A percentile compares a stretch with the other conserved stretches of the same genome.
These are phyloP conservation scores for Nemotelus pantherinus DNA, from an alignment of 2,888 invertebrate genomes.

Conservation along the genomic window DNA sequence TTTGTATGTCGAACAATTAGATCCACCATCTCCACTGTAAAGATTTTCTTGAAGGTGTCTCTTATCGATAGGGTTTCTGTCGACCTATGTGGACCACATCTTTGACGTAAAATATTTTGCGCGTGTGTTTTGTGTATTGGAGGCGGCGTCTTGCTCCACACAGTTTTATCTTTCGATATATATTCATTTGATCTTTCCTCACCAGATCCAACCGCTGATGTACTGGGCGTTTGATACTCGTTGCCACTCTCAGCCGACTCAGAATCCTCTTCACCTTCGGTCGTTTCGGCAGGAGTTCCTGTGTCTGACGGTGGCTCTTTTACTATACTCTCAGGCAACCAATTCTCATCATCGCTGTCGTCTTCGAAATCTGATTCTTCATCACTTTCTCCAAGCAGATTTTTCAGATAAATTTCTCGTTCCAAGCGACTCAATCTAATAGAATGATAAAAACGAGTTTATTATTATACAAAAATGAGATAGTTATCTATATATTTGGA, in stretches of 20 bases:
- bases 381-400: not conserved
- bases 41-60: conserved; percentile 39
- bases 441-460: not conserved
- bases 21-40: conserved; percentile 30
- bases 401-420: conserved; percentile 1
- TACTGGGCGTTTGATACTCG: not conserved
- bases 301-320: no score
- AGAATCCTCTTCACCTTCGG: no score
- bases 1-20: conserved; percentile 41
- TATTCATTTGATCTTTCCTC: conserved; percentile 26
- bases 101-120: conserved; percentile 36
- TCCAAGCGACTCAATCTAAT: not conserved
- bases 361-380: not conserved
- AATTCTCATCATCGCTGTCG: no score
- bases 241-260: not conserved
- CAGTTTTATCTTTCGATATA: conserved; percentile 41
- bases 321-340: no score
- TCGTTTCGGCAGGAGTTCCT: no score
- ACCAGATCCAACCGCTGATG: not conserved
- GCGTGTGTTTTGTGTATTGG: conserved; percentile 25
- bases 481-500: not conserved
- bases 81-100: conserved; percentile 42
- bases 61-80: conserved; percentile 41
- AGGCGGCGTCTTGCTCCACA: conserved; percentile 35
- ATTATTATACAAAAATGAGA: not conserved